Base-by-base conservation (phyloP, 1,140 invertebrate species). In the Bilobella aurantiaca region DNA sequence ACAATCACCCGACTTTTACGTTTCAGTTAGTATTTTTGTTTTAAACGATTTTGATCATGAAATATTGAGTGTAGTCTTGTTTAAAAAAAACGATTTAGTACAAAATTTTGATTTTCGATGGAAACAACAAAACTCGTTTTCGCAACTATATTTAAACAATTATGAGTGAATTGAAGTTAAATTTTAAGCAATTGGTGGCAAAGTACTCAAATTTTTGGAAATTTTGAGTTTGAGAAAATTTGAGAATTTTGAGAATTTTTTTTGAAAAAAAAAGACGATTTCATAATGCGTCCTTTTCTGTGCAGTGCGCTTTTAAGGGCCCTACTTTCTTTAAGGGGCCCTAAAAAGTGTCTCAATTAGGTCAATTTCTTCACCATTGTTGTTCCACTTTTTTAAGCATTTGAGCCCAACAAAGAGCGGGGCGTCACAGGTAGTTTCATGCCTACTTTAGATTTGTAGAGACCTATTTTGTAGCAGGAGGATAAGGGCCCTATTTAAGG, bases 371-470 rank as follows among this genome's bases (percentile, higher is more conserved):
- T 12, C 21, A 8, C 25, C 49, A 16, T 53, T 23, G 12, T 53
- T 53, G 12, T 8, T 53, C 5, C 23, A 12, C 21, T 18, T 53
- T 53, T 53, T 42, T 42, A 12, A 42, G 23, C 49, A 53, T 23
- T 53, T 53, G 25, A 53, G 5, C 18, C 14, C 25, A 53, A 53
- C 49, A 53, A 53, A 18, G 49, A 23, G 23, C 18, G 8, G 23
- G 23, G 49, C 12, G 49, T 53, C 49, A 53, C 49, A 53, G 49
- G 49, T 53, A 53, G 8, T 53, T 53, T 53, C 49, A 53, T 53
- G 49, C 49, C 49, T 53, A 53, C 49, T 53, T 53, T 5, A 53
- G 49, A 53, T 53, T 53, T 53, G 49, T 53, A 18, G 14, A 53
- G 49, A 12, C 49, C 49, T 16, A 53, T 53, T 42, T 42, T 18